Evolutionary conservation across 2,113 vertebrate species (phyloP).

Genomic region (Microtus ochrogaster): DNA sequence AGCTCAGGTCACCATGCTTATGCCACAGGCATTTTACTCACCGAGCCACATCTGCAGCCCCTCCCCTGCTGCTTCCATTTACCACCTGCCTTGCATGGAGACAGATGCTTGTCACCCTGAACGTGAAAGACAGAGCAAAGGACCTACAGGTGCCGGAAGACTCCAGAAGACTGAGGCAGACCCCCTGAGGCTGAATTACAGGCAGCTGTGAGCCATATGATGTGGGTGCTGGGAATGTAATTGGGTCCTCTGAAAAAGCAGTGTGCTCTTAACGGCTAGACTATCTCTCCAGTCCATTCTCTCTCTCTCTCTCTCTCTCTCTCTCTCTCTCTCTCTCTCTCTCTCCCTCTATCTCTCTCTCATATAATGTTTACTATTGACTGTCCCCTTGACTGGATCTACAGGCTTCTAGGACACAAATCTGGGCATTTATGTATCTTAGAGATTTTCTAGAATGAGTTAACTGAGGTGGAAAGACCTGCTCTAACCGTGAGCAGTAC

Average conservation of each 20-base stretch:
- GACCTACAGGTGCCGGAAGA: not conserved
- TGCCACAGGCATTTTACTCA: not conserved
- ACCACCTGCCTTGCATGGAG: not conserved
- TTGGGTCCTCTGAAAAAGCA: not conserved
- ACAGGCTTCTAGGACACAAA: not conserved
- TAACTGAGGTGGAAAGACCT: not conserved
- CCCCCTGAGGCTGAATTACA: not conserved
- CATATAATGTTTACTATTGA: not conserved
- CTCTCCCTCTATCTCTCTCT: not conserved
- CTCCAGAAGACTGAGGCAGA: not conserved
- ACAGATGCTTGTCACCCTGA: not conserved
- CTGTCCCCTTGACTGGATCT: not conserved
- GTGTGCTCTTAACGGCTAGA: no score
- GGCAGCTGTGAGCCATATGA: not conserved
- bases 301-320: not conserved
- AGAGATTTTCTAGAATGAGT: not conserved
- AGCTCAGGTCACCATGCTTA: not conserved
- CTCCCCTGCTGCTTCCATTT: not conserved
- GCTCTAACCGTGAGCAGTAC: not conserved
- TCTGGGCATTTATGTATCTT: not conserved
- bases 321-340: not conserved
- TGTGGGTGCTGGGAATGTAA: not conserved
- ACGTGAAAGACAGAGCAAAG: not conserved
- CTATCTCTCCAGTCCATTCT: not conserved
- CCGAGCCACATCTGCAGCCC: no score